Conservation (phyloP, 2,113 vertebrate genomes). For the Alouatta palliata region DNA sequence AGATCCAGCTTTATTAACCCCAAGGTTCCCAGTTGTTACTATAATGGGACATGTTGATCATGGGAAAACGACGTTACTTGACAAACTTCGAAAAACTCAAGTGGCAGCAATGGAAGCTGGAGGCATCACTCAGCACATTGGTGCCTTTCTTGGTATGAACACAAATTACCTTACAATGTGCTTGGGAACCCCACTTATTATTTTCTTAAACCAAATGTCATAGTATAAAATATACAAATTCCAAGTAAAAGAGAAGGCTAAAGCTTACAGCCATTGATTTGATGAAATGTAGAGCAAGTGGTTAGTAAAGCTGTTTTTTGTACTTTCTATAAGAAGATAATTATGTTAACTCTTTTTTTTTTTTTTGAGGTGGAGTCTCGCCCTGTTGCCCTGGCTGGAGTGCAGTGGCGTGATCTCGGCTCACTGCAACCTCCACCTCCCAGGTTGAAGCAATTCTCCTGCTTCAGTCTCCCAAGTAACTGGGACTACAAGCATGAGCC, state of each 20-base stretch:
- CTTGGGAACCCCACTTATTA: background rate
- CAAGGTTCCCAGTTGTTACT: conserved; percentile 93
- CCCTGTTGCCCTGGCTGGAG: too few species aligned
- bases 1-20: conserved; percentile 85
- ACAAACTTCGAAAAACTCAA: conserved; percentile 93
- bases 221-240: background rate
- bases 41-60: conserved; percentile 99
- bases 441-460: too few species aligned
- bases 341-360: background rate
- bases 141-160: conserved; percentile 91
- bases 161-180: conserved; percentile 28
- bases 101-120: conserved; percentile 90
- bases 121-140: conserved; percentile 94
- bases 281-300: background rate
- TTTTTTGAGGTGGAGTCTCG: too few species aligned
- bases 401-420: too few species aligned
- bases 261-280: conserved; percentile 2
- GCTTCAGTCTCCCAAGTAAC: too few species aligned
- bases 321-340: background rate
- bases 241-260: conserved; percentile 2
- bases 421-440: too few species aligned
- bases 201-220: background rate
- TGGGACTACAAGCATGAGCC: too few species aligned
- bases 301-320: background rate
- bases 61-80: conserved; percentile 96